phyloP scores from a whole-genome alignment of 2,797 vertebrate genomes.

The Cercopithecus petaurista region DNA sequence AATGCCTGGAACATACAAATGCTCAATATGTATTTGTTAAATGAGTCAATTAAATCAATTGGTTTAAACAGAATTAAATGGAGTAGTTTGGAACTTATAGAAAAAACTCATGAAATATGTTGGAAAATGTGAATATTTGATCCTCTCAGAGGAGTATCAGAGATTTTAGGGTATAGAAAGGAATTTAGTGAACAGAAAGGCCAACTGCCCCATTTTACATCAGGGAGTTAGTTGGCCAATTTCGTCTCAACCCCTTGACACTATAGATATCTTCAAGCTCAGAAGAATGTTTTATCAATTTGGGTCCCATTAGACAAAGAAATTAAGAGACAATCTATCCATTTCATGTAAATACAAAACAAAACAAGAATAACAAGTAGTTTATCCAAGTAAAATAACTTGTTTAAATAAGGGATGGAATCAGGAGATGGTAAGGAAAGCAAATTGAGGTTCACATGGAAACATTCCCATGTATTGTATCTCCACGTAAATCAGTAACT shows the following conservation, averaged over 20 bases:
- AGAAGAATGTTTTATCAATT: neutral
- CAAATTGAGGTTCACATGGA: neutral
- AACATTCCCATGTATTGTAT: neutral
- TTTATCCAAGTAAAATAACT: neutral
- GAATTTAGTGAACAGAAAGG: neutral
- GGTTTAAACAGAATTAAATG: neutral
- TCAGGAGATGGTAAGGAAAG: neutral
- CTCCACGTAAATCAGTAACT: neutral
- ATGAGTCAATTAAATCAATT: neutral
- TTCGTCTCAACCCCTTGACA: neutral
- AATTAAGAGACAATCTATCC: neutral
- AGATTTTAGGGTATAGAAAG: neutral
- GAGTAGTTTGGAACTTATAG: neutral
- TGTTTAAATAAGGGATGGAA: neutral
- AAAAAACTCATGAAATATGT: neutral
- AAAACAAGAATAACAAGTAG: neutral
- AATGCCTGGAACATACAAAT: neutral
- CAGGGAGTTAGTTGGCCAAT: neutral
- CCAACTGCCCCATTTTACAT: neutral
- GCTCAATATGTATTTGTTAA: neutral
- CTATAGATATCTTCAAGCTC: neutral
- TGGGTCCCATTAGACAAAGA: neutral
- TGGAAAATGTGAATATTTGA: slow-evolving; percentile 4
- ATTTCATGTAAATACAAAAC: neutral
- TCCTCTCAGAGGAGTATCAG: neutral